Evolutionary conservation across 2,797 vertebrate species (phyloP), one percentile per base, ranked within the genome.

Genomic region (Sebastes jordani): DNA sequence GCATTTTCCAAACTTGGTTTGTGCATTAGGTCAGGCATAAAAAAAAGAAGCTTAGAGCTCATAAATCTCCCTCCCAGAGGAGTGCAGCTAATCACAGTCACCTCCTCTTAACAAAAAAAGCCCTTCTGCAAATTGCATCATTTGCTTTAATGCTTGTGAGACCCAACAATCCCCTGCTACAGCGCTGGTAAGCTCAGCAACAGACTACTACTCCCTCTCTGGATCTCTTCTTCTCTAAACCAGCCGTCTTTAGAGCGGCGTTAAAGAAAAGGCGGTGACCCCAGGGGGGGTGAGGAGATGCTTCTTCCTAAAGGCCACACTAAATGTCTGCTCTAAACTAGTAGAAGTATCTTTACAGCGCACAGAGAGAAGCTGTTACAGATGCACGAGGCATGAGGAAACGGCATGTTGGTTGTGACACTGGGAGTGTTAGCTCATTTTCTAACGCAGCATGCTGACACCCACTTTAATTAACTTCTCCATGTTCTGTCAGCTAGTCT

Each of bases 1-100:
- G 64, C 36, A 7, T 73, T 84, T 59, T 38, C 30, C 10, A 23
- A 78, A 82, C 62, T 71, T 70, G 69, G 60, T 78, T 32, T 81
- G 46, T 54, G n/a, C 68, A 42, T 22, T 56, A 83, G 66, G 81
- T 84, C 76, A 85, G 32, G 38, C 36, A 70, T 36, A 81, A 67
- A 81, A 76, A 52, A 76, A 63, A 74, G 42, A 20, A 68, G 65
- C 80, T 78, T 18, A 62, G 30, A 14, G 71, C 70, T 83, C 62
- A 60, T 79, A 82, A 87, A 85, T 88, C 76, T 76, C 38, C 46
- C 49, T 82, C 85, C 75, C 83, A 32, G 54, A 9, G 81, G 85
- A 80, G n/a, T n/a, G 32, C 0, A 78, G 74, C 81, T 88, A 86
- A 91, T 91, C 86, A 81, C 61, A 84, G 81, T 58, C 85, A 76